Base-by-base conservation (phyloP, 23 tunicate species). In the Aplidium turbinatum region DNA sequence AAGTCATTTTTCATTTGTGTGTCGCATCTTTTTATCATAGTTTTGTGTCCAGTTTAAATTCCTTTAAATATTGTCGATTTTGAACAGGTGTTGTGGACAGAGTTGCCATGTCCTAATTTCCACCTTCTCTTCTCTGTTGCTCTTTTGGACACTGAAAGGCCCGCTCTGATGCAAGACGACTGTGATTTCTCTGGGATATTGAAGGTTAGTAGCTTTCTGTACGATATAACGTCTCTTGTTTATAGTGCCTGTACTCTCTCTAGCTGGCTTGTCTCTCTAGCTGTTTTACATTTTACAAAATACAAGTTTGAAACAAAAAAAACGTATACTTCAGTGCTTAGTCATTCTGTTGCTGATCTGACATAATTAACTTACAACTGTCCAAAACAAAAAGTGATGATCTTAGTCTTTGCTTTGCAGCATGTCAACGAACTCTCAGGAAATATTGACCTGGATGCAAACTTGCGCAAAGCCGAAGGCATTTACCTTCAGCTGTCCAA, bases 131-230 rank as follows among this genome's bases (percentile, higher is more conserved):
- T 84, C 22, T 78, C 82, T 58, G 45, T 84, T 21, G 97, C 97
- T 21, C 21, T 91, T 29, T 65, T 91, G 31, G 91, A 91, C 58
- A 84, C 86, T 2, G 91, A 91, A 55, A 84, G 74, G 62, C 58
- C 55, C 4, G 46, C 58, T 57, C 55, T 91, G 21, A 73, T 79
- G 86, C 35, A 79, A 4, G 72, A 50, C 0, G 91, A 78, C 6
- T 91, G 97, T 56, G 97, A 86, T 18, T 84, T 84, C 54, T 79
- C 79, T 0, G 97, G 84, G 40, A 84, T 91, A 5, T 67, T 91
- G 4, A 91, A 90, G 75, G 96, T 88, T 22, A 24, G 21, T 13
- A 20, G 13, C 7, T 16, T 9, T 42, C 16, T 9, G 9, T 9
- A 16, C 9, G 48, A 16, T 9, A 9, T 42, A 9, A 42, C 9